A percentile compares a stretch with the other conserved stretches of the same genome.
Conservation (phyloP, 1,140 invertebrate species). For the Hyles vespertilio region DNA sequence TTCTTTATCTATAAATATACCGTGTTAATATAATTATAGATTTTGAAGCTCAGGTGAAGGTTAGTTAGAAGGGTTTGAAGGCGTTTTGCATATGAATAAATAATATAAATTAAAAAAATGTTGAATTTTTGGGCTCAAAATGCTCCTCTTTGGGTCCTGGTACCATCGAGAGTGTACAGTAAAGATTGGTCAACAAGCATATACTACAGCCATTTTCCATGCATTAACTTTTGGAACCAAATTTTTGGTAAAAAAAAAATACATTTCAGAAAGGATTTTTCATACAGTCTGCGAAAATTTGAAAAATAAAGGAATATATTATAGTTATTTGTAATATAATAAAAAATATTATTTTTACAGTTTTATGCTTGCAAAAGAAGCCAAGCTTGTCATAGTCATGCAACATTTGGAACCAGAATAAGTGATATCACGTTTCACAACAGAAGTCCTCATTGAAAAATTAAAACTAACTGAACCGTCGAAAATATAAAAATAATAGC, state of each 20-base stretch:
- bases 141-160: conserved; percentile 33
- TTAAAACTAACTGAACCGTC: too few species aligned
- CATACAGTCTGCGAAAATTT: too few species aligned
- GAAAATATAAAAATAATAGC: too few species aligned
- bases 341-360: conserved; percentile 1
- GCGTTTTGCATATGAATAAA: conserved; percentile 25
- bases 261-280: too few species aligned
- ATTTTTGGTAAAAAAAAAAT: too few species aligned
- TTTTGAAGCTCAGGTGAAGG: conserved; percentile 2
- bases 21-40: neutral
- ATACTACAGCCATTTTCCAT: conserved; percentile 29
- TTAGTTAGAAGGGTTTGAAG: conserved; percentile 18
- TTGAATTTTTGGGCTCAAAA: conserved; percentile 10
- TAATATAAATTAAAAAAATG: conserved; percentile 26
- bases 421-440: neutral
- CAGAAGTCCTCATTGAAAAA: neutral
- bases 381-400: neutral
- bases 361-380: neutral
- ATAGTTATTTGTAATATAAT: neutral
- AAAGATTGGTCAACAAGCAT: conserved; percentile 16
- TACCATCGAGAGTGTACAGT: conserved; percentile 70
- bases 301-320: too few species aligned
- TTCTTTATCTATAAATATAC: neutral
- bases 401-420: neutral
- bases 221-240: conserved; percentile 26